A percentile compares a stretch with the other conserved stretches of the same genome.
Evolutionary conservation across 2,797 vertebrate genomes (phyloP).

Genomic region (Leptoclinus maculatus): DNA sequence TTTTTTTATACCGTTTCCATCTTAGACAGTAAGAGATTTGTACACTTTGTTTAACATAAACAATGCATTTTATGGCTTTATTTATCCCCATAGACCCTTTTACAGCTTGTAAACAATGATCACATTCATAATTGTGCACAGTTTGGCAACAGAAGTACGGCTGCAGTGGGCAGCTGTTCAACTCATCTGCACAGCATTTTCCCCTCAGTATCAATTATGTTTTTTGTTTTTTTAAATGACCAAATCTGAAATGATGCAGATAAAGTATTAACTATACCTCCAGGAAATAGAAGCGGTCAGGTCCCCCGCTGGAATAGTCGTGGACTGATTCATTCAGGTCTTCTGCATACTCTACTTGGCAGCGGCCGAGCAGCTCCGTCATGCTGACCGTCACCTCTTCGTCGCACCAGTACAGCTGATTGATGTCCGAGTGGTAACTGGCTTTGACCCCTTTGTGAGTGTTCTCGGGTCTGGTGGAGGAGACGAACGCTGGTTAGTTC

Average conservation of each 20-base stretch:
- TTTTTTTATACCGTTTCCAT: neutral
- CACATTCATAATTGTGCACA: too few relatives aligned
- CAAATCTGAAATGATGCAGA: too few relatives aligned
- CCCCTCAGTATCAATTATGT: too few relatives aligned
- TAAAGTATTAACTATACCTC: constrained; percentile 66
- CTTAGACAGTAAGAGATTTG: neutral
- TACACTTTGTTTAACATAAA: too few relatives aligned
- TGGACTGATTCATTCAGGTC: constrained; percentile 89
- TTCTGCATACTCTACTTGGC: constrained; percentile 92
- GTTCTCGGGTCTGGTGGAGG: constrained; percentile 90
- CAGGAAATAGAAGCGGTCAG: constrained; percentile 94
- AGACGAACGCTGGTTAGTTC: neutral
- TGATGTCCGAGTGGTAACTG: constrained; percentile 94
- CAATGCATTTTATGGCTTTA: too few relatives aligned
- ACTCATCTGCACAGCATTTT: too few relatives aligned
- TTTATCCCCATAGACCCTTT: too few relatives aligned
- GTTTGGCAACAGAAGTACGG: too few relatives aligned
- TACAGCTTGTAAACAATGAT: too few relatives aligned
- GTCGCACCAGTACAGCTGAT: constrained; percentile 96
- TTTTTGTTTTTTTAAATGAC: too few relatives aligned
- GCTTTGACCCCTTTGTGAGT: constrained; percentile 93
- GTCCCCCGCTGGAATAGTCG: constrained; percentile 88
- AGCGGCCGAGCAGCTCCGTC: constrained; percentile 89
- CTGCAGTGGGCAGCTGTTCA: too few relatives aligned
- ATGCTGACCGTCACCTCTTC: constrained; percentile 91